Conservation (phyloP, 2,888 invertebrate genomes). For the Drosophila neonasuta region DNA sequence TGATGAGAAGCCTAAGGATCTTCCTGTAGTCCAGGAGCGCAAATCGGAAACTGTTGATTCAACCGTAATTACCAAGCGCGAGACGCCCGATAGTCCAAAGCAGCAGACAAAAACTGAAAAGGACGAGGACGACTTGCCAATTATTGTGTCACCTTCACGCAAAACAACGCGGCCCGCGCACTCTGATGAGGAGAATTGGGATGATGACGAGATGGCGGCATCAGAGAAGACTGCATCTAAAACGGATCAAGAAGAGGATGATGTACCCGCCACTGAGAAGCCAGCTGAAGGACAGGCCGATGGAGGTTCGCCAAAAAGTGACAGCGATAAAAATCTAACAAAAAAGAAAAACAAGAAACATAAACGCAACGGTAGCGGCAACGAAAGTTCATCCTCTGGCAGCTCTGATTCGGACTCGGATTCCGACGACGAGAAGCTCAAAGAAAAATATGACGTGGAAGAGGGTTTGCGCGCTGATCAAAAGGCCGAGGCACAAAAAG, state of each 20-base stretch:
- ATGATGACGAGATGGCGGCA: constrained; percentile 53
- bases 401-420: constrained; percentile 71
- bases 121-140: constrained; percentile 59
- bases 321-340: constrained; percentile 36
- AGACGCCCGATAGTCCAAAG: constrained; percentile 73
- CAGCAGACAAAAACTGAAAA: constrained; percentile 52
- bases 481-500: constrained; percentile 57
- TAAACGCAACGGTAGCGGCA: constrained; percentile 72
- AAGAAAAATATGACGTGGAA: constrained; percentile 77
- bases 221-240: constrained; percentile 66
- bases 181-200: constrained; percentile 80
- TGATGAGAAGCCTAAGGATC: constrained; percentile 85
- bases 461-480: constrained; percentile 63
- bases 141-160: constrained; percentile 70
- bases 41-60: constrained; percentile 56
- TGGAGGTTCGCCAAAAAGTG: constrained; percentile 39
- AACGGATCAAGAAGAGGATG: constrained; percentile 17
- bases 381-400: constrained; percentile 75
- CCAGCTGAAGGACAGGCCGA: constrained; percentile 37
- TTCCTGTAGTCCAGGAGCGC: constrained; percentile 66
- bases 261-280: constrained; percentile 17
- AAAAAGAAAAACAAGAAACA: constrained; percentile 66
- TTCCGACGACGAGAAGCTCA: constrained; percentile 81
- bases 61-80: constrained; percentile 39
- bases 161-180: constrained; percentile 39